These are phyloP conservation scores for Octopus bimaculoides DNA, from an alignment of 1,140 invertebrate species.

Conservation along the genomic window DNA sequence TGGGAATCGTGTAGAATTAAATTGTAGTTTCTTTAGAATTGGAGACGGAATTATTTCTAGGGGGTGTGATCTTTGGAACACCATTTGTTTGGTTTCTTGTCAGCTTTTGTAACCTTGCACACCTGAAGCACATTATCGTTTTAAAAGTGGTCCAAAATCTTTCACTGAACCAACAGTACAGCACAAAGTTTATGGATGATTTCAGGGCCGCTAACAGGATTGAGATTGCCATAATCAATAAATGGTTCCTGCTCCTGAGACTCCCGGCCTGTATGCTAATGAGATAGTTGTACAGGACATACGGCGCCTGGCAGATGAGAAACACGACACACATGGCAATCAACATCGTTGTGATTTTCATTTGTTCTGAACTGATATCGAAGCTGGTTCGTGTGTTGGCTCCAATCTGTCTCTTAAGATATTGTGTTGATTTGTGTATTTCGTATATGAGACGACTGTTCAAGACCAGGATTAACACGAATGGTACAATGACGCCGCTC, in stretches of 20 bases:
- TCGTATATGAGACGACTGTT: constrained; percentile 71
- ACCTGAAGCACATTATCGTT: constrained; percentile 62
- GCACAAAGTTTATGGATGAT: constrained; percentile 70
- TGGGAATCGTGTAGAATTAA: neutral
- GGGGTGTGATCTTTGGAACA: constrained; percentile 19
- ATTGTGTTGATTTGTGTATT: constrained; percentile 59
- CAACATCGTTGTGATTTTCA: constrained; percentile 71
- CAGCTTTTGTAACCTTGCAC: constrained; percentile 25
- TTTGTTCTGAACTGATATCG: constrained; percentile 65
- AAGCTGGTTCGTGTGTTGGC: constrained; percentile 38
- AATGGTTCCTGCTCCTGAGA: neutral
- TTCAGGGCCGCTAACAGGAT: constrained; percentile 70
- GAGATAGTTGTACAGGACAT: constrained; percentile 57
- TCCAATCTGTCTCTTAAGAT: constrained; percentile 47
- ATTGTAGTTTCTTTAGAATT: neutral
- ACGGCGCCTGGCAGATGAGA: constrained; percentile 70
- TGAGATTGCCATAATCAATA: constrained; percentile 34
- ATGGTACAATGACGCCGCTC: constrained; percentile 66
- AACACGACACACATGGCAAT: constrained; percentile 74
- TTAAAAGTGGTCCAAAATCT: constrained; percentile 75
- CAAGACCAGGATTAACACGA: constrained; percentile 67
- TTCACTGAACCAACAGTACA: constrained; percentile 76
- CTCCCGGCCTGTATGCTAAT: constrained; percentile 25
- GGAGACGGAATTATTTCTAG: constrained; percentile 5
- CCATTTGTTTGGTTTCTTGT: constrained; percentile 17